These are phyloP conservation scores for Cerastoderma edule DNA, from an alignment of 2,888 invertebrate species.

Conservation along the genomic window DNA sequence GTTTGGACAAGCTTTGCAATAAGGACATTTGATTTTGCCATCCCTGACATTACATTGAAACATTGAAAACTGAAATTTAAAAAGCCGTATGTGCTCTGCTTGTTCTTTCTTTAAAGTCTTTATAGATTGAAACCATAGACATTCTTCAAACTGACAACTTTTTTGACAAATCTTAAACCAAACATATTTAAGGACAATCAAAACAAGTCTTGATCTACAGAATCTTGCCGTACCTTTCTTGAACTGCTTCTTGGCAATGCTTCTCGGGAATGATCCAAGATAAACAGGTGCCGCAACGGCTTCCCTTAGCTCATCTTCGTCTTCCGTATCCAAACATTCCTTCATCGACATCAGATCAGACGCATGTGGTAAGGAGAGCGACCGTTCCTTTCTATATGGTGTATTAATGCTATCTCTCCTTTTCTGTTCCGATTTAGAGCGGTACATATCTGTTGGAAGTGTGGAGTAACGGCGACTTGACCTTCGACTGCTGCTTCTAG, in stretches of 20 bases:
- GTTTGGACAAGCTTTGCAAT: too few species aligned
- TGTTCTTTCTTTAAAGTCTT: too few species aligned
- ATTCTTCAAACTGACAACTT: too few species aligned
- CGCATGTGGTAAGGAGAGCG: slow-evolving; percentile 38
- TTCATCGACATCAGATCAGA: slow-evolving; percentile 28
- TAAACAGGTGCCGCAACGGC: slow-evolving; percentile 41
- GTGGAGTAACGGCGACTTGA: background rate
- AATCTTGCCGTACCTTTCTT: slow-evolving; percentile 42
- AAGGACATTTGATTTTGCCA: too few species aligned
- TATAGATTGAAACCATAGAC: too few species aligned
- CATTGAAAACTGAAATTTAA: too few species aligned
- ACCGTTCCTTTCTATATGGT: slow-evolving; percentile 13
- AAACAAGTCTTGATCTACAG: background rate
- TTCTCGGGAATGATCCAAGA: slow-evolving; percentile 26
- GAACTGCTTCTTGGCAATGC: slow-evolving; percentile 49
- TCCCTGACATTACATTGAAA: too few species aligned
- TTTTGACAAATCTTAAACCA: too few species aligned
- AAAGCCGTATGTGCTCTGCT: too few species aligned
- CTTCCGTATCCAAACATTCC: slow-evolving; percentile 2
- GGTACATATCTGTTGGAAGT: background rate
- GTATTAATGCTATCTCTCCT: background rate
- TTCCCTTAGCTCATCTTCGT: slow-evolving; percentile 27
- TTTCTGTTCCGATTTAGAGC: slow-evolving; percentile 3
- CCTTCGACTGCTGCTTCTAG: background rate
- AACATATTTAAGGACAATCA: too few species aligned